Base-by-base conservation (phyloP, 2,113 vertebrate genomes). In the Percina caprodes region DNA sequence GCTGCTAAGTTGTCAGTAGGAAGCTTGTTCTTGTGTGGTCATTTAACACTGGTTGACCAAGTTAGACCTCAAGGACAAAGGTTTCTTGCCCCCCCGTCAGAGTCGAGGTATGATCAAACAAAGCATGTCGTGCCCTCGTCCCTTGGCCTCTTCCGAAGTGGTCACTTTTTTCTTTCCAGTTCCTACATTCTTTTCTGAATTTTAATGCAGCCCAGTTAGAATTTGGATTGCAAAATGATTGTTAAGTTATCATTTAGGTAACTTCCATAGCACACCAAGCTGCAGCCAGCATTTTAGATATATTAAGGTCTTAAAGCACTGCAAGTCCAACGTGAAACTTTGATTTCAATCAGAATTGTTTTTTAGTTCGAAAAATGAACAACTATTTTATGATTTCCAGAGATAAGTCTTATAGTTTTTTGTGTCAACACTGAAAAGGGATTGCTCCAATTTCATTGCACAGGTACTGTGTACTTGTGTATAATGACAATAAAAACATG, bases 41-140 rank as follows among this genome's bases (percentile, higher is more conserved):
- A 72, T 82, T 87, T 79, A 35, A 78, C 0, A 33, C 19, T 59
- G 56, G 52, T 70, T 87, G 80, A 84, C 80, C 54, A 60, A n/a
- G 35, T 79, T 69, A 77, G 70, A n/a, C 71, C 42, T 5, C 12
- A 42, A 86, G 83, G 80, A 80, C 58, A 84, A 42, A 68, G 86
- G 72, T 62, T 4, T 6, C 30, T 21, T 15, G 16, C 59, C 18
- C 71, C 66, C 58, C n/a, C n/a, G n/a, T 42, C 67, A 13, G 62
- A 15, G 62, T 60, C 18, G 48, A 69, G 45, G 79, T 66, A 73
- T 52, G 62, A 75, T 33, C 55, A 69, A 35, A 73, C 69, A 68
- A 63, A 71, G 58, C 58, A 70, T 24, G 48, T 16, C 51, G 21
- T 80, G 61, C 5, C 62, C 10, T 48, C 55, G 19, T 72, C 48